Conservation (phyloP, 2,797 vertebrate genomes). For the Notamacropus eugenii region DNA sequence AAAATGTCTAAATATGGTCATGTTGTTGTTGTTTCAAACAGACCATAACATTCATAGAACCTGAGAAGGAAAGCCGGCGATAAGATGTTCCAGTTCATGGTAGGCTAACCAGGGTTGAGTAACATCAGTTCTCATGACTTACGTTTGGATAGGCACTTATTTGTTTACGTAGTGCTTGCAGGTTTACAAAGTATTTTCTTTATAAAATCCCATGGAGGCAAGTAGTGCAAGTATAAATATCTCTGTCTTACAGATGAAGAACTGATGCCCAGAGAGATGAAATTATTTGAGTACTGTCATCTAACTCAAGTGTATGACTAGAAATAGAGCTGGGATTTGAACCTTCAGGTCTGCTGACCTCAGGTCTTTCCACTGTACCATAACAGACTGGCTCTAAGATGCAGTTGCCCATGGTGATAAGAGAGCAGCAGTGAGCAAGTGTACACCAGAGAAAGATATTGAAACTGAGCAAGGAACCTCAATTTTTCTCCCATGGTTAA, state of each 20-base stretch:
- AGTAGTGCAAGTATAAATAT: background rate
- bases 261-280: background rate
- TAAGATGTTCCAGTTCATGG: background rate
- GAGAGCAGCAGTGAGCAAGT: background rate
- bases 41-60: constrained; percentile 13
- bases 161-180: background rate
- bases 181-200: background rate
- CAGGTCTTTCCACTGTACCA: background rate
- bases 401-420: background rate
- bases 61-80: background rate
- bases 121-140: background rate
- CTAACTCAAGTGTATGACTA: background rate
- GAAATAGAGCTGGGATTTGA: background rate
- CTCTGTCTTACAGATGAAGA: background rate
- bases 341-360: background rate
- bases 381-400: background rate
- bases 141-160: background rate
- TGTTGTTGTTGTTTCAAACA: background rate
- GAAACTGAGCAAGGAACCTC: background rate
- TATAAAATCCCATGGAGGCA: background rate
- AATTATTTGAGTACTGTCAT: background rate
- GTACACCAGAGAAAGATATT: background rate
- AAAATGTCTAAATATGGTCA: background rate
- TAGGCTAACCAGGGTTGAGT: background rate
- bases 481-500: background rate